Base-by-base conservation (phyloP, 1,140 invertebrate species). In the Drosophila ambigua region DNA sequence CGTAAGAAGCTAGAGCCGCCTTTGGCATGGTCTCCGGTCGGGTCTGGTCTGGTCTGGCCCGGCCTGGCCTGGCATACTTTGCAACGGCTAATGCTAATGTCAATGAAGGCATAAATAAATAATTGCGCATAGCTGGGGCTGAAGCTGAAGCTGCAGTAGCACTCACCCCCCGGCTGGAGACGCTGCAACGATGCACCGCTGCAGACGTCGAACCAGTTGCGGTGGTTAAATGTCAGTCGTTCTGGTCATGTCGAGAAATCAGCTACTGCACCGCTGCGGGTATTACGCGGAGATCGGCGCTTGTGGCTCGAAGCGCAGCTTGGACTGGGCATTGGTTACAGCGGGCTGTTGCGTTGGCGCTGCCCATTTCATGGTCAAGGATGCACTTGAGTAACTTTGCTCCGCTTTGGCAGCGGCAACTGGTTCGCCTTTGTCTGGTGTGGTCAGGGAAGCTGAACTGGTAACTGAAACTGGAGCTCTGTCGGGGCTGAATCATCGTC, bases 61-160 rank as follows among this genome's bases (percentile, higher is more conserved):
- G 20, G 20, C 20, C 20, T 35, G 65, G 53, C 52, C 72, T 75
- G 72, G 72, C 72, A 74, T 65, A 74, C 71, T 74, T 74, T 75
- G 61, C n/a, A 35, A 48, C 46, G 68, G 41, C 58, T 41, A 74
- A 84, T 89, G 84, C 85, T 90, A 90, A 90, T 90, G 85, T 90
- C 85, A 90, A 90, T 89, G 80, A 61, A 81, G 84, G 85, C 85
- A 90, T 90, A 90, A 90, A 90, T 90, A 90, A 87, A 88, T 85
- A 90, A 90, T 85, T 79, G 75, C 78, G 66, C 74, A 79, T 72
- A 72, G 65, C 65, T 69, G 59, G 49, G 39, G 65, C 65, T 69
- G 59, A 53, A 43, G 31, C 52, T 60, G 54, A 20, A 20, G 20
- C 20, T 20, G 20, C 57, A 44, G 64, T 65, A 62, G 66, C 72